Conservation (phyloP, 2,113 vertebrate species). For the Limnothrissa miodon region DNA sequence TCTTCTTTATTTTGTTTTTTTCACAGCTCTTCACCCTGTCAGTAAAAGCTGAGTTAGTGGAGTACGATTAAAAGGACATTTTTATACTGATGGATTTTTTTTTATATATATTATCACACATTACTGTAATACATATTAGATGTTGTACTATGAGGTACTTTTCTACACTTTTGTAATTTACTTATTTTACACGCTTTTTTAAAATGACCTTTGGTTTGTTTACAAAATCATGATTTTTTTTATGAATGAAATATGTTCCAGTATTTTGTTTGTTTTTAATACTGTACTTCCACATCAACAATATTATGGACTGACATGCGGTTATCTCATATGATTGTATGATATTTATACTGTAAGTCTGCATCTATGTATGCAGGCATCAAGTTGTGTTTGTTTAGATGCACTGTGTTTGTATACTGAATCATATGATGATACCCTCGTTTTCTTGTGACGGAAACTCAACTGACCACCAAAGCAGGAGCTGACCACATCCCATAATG, state of each 20-base stretch:
- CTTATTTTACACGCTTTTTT: background rate
- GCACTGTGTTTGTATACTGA: background rate
- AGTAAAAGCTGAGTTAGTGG: slow-evolving; percentile 42
- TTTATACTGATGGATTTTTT: background rate
- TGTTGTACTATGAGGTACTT: background rate
- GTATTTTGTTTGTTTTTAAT: background rate
- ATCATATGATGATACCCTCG: background rate
- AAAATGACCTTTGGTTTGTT: background rate
- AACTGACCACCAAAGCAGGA: background rate
- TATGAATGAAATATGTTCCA: no score
- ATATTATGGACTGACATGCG: background rate
- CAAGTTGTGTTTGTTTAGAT: background rate
- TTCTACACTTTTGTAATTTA: slow-evolving; percentile 16
- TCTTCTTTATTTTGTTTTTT: background rate
- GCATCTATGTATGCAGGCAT: background rate
- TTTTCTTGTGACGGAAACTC: background rate
- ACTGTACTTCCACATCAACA: background rate
- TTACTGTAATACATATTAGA: no score
- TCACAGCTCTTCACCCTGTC: slow-evolving; percentile 63
- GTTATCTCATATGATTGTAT: background rate
- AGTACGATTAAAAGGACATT: slow-evolving; percentile 15
- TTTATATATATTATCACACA: background rate
- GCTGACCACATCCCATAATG: background rate
- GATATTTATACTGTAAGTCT: background rate
- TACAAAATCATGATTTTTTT: background rate